A percentile compares a stretch with the other conserved stretches of the same genome.
These are phyloP conservation scores for Periophthalmus modestus DNA, from an alignment of 2,113 vertebrate species.

Conservation along the genomic window DNA sequence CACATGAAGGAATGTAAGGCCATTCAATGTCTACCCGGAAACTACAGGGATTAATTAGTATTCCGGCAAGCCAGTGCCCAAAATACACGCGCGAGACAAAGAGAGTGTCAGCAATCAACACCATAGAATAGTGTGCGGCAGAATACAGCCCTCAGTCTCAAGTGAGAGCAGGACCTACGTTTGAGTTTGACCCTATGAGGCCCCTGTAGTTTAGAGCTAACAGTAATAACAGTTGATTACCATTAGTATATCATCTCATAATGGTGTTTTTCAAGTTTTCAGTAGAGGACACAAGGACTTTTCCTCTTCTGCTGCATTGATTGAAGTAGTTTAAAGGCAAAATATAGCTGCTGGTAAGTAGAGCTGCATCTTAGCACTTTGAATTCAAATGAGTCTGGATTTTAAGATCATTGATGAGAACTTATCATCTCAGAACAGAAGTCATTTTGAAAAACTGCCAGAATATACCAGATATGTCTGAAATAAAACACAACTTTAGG, in stretches of 20 bases:
- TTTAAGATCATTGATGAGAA: too few relatives aligned
- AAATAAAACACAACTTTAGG: neutral
- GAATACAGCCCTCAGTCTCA: neutral
- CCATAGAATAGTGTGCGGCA: neutral
- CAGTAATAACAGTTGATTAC: neutral
- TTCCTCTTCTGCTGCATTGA: too few relatives aligned
- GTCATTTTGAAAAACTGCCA: too few relatives aligned
- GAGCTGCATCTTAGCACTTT: too few relatives aligned
- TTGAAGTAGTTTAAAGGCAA: too few relatives aligned
- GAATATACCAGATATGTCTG: neutral
- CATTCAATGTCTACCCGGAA: neutral
- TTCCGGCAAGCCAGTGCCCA: neutral
- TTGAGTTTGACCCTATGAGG: neutral
- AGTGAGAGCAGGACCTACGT: neutral
- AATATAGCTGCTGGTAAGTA: too few relatives aligned
- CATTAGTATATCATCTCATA: neutral
- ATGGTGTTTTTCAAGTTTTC: neutral
- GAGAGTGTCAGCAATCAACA: constrained; percentile 1
- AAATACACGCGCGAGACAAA: neutral
- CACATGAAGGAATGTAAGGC: neutral
- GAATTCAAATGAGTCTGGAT: too few relatives aligned
- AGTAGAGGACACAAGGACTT: too few relatives aligned
- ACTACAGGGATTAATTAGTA: constrained; percentile 4
- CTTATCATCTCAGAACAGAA: neutral
- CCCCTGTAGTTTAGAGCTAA: neutral